Evolutionary conservation across 2,888 invertebrate species (phyloP).

Genomic region (Apantesis nais): DNA sequence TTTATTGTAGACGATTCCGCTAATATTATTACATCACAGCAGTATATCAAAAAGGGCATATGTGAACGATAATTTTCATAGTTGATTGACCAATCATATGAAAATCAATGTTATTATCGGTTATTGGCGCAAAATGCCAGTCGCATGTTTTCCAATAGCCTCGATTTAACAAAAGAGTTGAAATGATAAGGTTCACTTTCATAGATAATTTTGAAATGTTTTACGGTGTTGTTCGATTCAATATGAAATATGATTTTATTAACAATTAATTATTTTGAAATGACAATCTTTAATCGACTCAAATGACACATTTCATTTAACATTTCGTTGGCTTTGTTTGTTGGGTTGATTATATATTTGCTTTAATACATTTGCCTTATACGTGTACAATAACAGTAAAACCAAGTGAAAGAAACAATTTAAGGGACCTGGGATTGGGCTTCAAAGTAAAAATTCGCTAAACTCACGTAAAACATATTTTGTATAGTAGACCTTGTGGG

Average conservation of each 20-base stretch:
- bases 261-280: too few species aligned
- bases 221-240: neutral
- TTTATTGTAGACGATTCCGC: neutral
- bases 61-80: conserved; percentile 40
- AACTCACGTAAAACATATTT: too few species aligned
- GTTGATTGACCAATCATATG: conserved; percentile 43
- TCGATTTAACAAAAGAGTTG: neutral
- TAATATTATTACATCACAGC: neutral
- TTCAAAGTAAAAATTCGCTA: too few species aligned
- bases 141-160: conserved; percentile 5
- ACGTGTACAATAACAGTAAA: too few species aligned
- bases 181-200: neutral
- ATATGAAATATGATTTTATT: neutral
- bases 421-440: too few species aligned
- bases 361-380: too few species aligned
- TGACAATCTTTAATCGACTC: too few species aligned
- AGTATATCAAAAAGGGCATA: neutral
- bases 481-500: too few species aligned
- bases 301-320: too few species aligned
- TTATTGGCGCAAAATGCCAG: conserved; percentile 28
- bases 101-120: conserved; percentile 33
- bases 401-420: too few species aligned
- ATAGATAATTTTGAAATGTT: neutral
- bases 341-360: too few species aligned
- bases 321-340: too few species aligned